phyloP scores from a whole-genome alignment of 2,113 vertebrate genomes.

The Seriola aureovittata region DNA sequence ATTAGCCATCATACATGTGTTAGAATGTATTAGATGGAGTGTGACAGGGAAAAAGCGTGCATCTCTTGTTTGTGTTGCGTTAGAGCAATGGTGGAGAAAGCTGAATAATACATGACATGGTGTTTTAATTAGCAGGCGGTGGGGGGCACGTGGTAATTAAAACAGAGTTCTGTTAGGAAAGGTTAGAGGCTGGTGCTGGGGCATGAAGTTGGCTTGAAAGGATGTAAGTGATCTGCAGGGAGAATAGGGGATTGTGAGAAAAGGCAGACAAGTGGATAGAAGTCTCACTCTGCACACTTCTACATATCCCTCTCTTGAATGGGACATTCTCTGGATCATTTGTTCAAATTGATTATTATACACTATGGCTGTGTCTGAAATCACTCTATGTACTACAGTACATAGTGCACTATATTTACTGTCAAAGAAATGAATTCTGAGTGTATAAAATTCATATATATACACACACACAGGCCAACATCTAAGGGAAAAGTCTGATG shows the following conservation, averaged over 20 bases:
- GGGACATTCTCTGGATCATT: too few relatives aligned
- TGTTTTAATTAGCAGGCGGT: conserved; percentile 66
- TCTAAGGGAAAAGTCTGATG: not conserved
- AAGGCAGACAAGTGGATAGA: too few relatives aligned
- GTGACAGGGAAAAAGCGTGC: conserved; percentile 6
- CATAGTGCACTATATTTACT: not conserved
- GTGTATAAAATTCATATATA: too few relatives aligned
- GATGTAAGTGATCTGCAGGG: not conserved
- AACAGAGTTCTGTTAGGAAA: conserved; percentile 59
- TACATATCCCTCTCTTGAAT: not conserved
- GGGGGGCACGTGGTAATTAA: conserved; percentile 65
- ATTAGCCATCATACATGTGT: conserved; percentile 52
- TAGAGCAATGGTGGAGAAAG: conserved; percentile 40
- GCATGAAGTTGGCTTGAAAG: conserved; percentile 21
- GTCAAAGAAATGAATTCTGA: not conserved
- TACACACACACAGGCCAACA: not conserved
- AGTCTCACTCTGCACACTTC: not conserved
- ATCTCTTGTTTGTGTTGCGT: conserved; percentile 49
- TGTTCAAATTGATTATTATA: too few relatives aligned
- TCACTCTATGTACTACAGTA: not conserved
- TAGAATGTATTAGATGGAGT: conserved; percentile 42
- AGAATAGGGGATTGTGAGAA: not conserved
- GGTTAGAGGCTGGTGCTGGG: conserved; percentile 44
- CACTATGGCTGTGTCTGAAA: too few relatives aligned
- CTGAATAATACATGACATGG: conserved; percentile 68